Conservation (phyloP, 2,888 invertebrate species). For the Saturnia pavonia region DNA sequence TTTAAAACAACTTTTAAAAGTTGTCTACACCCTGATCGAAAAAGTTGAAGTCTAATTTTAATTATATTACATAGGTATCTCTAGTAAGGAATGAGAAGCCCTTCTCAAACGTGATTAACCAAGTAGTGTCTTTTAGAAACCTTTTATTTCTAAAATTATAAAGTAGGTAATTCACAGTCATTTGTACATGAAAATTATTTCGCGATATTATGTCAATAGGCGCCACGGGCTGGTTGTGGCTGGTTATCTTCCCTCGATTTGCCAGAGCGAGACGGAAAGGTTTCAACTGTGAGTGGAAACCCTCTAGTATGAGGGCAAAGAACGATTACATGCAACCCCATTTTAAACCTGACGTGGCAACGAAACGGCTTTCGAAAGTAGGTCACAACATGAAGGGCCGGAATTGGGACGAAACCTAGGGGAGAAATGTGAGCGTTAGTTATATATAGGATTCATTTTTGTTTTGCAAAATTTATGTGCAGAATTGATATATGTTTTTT, state of each 20-base stretch:
- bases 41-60: too few species aligned
- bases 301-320: slow-evolving; percentile 54
- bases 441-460: slow-evolving; percentile 18
- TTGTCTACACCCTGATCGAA: too few species aligned
- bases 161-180: neutral
- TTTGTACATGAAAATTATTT: neutral
- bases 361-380: slow-evolving; percentile 70
- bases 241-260: slow-evolving; percentile 9
- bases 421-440: slow-evolving; percentile 37
- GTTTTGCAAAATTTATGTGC: slow-evolving; percentile 10
- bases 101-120: too few species aligned
- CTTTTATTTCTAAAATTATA: neutral
- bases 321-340: slow-evolving; percentile 73
- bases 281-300: slow-evolving; percentile 41
- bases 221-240: neutral
- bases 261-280: slow-evolving; percentile 43
- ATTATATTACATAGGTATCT: too few species aligned
- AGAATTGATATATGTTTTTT: neutral
- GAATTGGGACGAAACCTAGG: slow-evolving; percentile 74
- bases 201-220: neutral
- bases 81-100: too few species aligned
- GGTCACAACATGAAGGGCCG: slow-evolving; percentile 74
- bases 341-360: slow-evolving; percentile 71
- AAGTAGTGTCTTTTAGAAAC: neutral
- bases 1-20: too few species aligned